Base-by-base conservation (phyloP, 2,797 vertebrate species). In the Rhinophrynus dorsalis region DNA sequence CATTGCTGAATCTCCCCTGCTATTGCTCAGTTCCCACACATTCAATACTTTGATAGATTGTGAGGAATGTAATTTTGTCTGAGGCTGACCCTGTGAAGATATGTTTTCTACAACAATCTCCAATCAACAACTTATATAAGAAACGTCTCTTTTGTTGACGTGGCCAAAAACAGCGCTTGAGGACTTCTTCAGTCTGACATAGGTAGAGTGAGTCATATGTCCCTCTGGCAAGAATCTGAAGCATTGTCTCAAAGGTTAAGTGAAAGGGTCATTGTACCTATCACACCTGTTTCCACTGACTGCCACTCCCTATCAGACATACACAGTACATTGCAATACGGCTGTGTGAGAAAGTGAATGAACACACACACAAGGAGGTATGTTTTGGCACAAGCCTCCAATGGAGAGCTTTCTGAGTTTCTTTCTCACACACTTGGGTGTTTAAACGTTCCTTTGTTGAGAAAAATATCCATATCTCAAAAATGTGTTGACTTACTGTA, bases 281-380 rank as follows among this genome's bases (percentile, higher is more conserved):
- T 15, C 24, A 52, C 48, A 52, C 48, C 48, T 52, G 48, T 52
- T 52, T 52, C 30, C 26, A 6, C 2, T 30, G n/a, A 29, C 13
- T n/a, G 48, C 24, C 48, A 52, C 48, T 29, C 48, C 48, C 48
- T 15, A 52, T 17, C 26, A 30, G n/a, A 52, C 24, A 17, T 15
- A 8, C 37, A 38, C 12, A 38, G 37, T 17, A 38, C 11, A 52
- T 52, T 30, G 24, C 45, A 48, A 48, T 10, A 48, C 10, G 10
- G 10, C 5, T 44, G n/a, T 52, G 48, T 52, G 48, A 21, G 26
- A 52, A 52, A 52, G 48, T 52, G 48, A 52, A 29, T 29, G 26
- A 2, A n/a, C 37, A 38, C 6, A 6, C 12, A 29, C 26, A 52
- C 48, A 6, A 10, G 11, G 7, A 24, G 23, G 12, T 50, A 52